Evolutionary conservation across 2,113 vertebrate genomes (phyloP).

Genomic region (Albula goreensis): DNA sequence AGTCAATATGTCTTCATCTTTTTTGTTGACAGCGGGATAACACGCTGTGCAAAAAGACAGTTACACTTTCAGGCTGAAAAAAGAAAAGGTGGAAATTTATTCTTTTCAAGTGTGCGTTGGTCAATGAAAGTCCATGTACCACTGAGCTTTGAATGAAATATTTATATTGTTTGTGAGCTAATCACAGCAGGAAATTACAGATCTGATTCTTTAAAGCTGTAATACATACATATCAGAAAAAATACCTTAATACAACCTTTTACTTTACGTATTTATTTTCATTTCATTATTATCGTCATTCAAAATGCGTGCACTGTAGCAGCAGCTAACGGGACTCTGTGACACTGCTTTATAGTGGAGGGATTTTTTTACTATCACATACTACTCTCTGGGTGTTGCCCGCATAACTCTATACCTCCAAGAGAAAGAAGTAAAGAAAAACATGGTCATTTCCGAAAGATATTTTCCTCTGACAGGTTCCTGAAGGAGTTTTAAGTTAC

Average conservation of each 20-base stretch:
- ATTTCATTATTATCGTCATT: background rate
- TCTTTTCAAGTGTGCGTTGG: background rate
- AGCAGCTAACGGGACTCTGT: background rate
- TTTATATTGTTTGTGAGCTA: background rate
- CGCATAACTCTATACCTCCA: background rate
- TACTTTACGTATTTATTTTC: no score
- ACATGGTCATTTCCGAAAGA: background rate
- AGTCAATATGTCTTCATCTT: background rate
- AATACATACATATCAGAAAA: background rate
- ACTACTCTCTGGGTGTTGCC: background rate
- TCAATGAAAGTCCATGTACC: background rate
- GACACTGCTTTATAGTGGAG: background rate
- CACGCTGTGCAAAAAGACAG: no score
- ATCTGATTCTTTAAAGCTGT: background rate
- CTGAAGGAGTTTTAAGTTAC: background rate
- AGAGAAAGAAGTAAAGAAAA: background rate
- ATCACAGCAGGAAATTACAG: background rate
- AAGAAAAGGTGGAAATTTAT: background rate
- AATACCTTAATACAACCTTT: no score
- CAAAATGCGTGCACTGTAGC: background rate
- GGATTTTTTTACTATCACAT: background rate
- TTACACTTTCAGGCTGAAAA: background rate
- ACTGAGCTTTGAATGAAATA: background rate
- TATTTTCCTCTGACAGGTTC: constrained; percentile 7
- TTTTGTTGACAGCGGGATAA: background rate